Evolutionary conservation across 92 coral and sea anemone species (phyloP).

Genomic region (Zoanthus sansibaricus): DNA sequence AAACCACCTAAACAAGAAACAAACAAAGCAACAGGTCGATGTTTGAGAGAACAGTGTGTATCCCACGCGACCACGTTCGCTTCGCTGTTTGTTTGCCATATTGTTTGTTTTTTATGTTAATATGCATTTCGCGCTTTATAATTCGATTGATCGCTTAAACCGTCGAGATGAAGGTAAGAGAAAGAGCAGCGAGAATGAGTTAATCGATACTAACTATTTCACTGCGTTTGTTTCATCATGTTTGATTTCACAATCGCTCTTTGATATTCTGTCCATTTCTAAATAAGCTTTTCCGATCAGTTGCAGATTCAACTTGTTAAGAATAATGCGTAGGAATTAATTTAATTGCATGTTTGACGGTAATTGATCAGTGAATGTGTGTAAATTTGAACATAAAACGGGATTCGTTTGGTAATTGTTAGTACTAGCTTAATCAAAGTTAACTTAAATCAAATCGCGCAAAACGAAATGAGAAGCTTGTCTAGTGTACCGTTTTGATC

Average conservation of each 20-base stretch:
- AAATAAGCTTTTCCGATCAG: constrained; percentile 51
- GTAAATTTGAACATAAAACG: not conserved
- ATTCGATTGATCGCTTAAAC: constrained; percentile 5
- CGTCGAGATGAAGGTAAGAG: not conserved
- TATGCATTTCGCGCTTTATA: constrained; percentile 32
- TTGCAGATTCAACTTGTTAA: constrained; percentile 37
- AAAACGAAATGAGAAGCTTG: constrained; percentile 10
- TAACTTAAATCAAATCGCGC: constrained; percentile 11
- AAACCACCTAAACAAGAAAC: not conserved
- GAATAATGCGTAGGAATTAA: constrained; percentile 19
- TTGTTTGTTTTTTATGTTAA: constrained; percentile 43
- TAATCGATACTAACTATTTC: not conserved
- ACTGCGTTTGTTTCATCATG: not conserved
- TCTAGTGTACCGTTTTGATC: constrained; percentile 2
- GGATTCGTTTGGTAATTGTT: not conserved
- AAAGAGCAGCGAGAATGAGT: not conserved
- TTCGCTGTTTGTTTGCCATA: not conserved
- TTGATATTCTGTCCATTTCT: constrained; percentile 37
- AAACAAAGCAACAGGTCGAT: not conserved
- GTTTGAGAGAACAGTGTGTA: not conserved
- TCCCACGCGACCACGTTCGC: constrained; percentile 1
- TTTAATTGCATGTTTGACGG: constrained; percentile 9
- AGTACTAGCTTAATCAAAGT: not conserved
- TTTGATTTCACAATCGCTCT: constrained; percentile 41
- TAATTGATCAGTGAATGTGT: not conserved